phyloP scores from a whole-genome alignment of 2,113 vertebrate species.

The Silurus asotus region DNA sequence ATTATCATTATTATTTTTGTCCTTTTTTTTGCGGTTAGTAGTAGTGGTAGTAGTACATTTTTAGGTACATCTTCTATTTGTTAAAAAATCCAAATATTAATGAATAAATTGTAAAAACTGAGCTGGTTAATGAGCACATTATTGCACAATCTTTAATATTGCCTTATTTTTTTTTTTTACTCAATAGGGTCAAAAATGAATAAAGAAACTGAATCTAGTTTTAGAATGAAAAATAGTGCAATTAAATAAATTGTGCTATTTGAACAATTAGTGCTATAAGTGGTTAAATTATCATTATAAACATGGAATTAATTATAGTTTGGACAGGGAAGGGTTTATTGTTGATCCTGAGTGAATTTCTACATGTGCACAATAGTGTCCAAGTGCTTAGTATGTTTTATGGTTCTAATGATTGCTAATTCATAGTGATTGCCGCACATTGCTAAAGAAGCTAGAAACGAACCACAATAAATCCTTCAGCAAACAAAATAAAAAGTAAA shows the following conservation, averaged over 20 bases:
- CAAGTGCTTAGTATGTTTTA: conserved; percentile 3
- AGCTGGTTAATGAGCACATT: too few relatives aligned
- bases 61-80: too few relatives aligned
- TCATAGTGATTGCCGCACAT: conserved; percentile 32
- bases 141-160: too few relatives aligned
- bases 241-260: background rate
- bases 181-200: background rate
- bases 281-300: background rate
- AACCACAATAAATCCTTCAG: background rate
- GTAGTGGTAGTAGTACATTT: too few relatives aligned
- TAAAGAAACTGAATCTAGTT: background rate
- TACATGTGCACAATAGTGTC: conserved; percentile 31
- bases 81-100: too few relatives aligned
- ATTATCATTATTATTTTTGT: too few relatives aligned
- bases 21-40: too few relatives aligned
- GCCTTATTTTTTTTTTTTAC: too few relatives aligned
- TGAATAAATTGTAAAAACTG: too few relatives aligned
- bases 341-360: conserved; percentile 31
- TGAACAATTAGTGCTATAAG: too few relatives aligned
- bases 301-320: background rate
- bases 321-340: conserved; percentile 14
- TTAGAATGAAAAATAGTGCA: background rate
- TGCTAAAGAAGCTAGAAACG: background rate
- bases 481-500: background rate
- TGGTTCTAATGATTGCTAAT: conserved; percentile 28